Evolutionary conservation across 2,797 vertebrate species (phyloP).

Genomic region (Allochrocebus solatus): DNA sequence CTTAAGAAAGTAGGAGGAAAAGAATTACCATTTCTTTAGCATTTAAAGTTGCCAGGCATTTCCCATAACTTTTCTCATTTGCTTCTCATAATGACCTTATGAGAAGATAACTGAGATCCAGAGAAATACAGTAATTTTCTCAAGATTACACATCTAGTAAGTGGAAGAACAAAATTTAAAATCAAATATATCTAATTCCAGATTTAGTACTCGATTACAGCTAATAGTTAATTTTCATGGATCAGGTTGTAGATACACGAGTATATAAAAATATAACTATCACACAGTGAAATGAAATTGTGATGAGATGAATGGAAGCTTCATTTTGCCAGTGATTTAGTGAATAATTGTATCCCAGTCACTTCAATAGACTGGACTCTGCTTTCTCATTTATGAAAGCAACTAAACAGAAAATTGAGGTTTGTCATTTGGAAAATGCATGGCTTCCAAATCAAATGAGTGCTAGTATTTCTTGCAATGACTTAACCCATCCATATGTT

Average conservation of each 20-base stretch:
- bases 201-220: not conserved
- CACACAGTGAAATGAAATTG: not conserved
- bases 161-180: conserved; percentile 14
- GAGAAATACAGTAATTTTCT: conserved; percentile 29
- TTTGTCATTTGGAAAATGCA: conserved; percentile 52
- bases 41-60: conserved; percentile 36
- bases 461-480: conserved; percentile 37
- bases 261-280: conserved; percentile 26
- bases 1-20: not conserved
- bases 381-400: conserved; percentile 42
- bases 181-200: not conserved
- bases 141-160: not conserved
- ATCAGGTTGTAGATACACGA: not conserved
- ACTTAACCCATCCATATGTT: conserved; percentile 31
- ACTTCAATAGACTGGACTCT: conserved; percentile 39
- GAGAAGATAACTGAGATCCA: conserved; percentile 32
- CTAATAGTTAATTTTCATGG: not conserved
- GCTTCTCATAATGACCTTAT: not conserved
- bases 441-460: conserved; percentile 54
- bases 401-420: conserved; percentile 7
- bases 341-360: not conserved
- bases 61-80: conserved; percentile 8
- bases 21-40: conserved; percentile 14
- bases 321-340: not conserved
- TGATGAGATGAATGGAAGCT: not conserved